phyloP scores from a whole-genome alignment of 1,140 invertebrate genomes.

The Bombus polaris region DNA sequence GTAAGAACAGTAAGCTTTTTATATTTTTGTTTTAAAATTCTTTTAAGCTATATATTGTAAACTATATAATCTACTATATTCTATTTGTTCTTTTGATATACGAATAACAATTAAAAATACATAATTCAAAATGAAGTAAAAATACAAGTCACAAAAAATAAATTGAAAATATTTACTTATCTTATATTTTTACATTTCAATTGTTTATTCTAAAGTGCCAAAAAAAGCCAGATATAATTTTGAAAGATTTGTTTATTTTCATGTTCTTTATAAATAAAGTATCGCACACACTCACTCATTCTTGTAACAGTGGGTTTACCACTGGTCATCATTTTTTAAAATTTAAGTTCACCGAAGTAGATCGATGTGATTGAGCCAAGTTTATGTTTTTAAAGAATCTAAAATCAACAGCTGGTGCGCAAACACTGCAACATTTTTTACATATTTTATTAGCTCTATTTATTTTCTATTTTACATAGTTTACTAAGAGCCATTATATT shows the following conservation, averaged over 20 bases:
- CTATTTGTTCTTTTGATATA: not conserved
- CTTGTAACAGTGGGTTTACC: conserved; percentile 75
- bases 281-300: conserved; percentile 81
- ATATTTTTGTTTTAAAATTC: not conserved
- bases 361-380: conserved; percentile 62
- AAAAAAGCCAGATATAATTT: conserved; percentile 12
- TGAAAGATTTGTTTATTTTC: conserved; percentile 65
- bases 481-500: conserved; percentile 15
- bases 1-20: not conserved
- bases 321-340: conserved; percentile 68
- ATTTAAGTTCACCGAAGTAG: conserved; percentile 68
- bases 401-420: conserved; percentile 58
- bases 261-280: conserved; percentile 80
- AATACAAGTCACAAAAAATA: no score
- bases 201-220: not conserved
- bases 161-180: not conserved
- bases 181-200: not conserved
- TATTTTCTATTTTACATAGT: conserved; percentile 26
- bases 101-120: not conserved
- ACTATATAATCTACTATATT: not conserved
- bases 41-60: not conserved
- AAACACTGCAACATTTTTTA: conserved; percentile 58
- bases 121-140: not conserved
- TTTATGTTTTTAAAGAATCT: conserved; percentile 62
- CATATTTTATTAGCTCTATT: conserved; percentile 68